Base-by-base conservation (phyloP, 2,797 vertebrate species). In the Spheniscus humboldti region DNA sequence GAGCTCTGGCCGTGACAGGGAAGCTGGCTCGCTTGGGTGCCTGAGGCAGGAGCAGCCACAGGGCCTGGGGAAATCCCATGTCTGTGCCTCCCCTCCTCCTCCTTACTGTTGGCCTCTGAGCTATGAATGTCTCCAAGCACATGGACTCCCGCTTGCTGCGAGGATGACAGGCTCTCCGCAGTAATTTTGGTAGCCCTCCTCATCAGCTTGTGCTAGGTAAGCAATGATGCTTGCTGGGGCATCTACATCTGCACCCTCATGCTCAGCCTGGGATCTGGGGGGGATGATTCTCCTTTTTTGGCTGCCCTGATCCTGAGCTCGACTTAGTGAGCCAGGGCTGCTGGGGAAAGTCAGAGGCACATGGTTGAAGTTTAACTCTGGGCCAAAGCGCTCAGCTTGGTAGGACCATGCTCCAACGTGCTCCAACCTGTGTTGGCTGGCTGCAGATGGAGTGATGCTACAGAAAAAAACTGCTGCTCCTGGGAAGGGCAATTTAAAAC, bases 101-200 rank as follows among this genome's bases (percentile, higher is more conserved):
- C 27, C 50, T 57, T 18, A 7, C 39, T 18, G 45, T 23, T 77
- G 62, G 64, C 63, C 79, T 77, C 91, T 66, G 43, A 85, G 53
- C 67, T 72, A 19, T 9, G 15, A 78, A 68, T 37, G 48, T 37
- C 86, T 83, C 63, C 20, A 35, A 78, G 71, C 82, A 39, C 33
- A 37, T 10, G 72, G 73, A 67, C 35, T 55, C 31, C 52, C 1
- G 7, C 47, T 67, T 88, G 78, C 76, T 67, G 67, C 0, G 27
- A 76, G 91, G 93, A 64, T 59, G 81, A 89, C 83, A 77, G 67
- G 48, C 37, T 93, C 53, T 76, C 90, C 33, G 24, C 27, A 66
- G 71, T 35, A 48, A 80, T 95, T 84, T 85, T 66, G 50, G 94
- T 37, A 68, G 88, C 60, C 57, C 50, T 86, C 15, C 79, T 94